Evolutionary conservation across 2,888 invertebrate genomes (phyloP), one percentile per base, ranked within the genome.

Genomic region (Coleophora flavipennella): DNA sequence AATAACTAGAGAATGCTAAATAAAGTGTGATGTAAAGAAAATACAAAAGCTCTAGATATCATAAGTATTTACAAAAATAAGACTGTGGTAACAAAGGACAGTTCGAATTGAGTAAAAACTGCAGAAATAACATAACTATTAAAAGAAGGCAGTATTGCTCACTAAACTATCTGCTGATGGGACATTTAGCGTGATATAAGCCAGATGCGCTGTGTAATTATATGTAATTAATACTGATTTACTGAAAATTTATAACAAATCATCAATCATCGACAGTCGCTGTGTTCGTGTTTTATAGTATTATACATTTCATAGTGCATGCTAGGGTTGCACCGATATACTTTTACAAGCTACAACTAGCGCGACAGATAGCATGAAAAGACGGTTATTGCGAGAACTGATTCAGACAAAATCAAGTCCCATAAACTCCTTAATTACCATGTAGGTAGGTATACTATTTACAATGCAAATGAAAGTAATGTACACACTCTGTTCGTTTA

Each of bases 401-500:
- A 80, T 78, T 75, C 20, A 20, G 20, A 78, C 75, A 76, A 73
- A 70, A 60, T 44, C 51, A 51, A 61, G 55, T 59, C 55, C 55
- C 57, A 49, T 58, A 60, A 60, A 55, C 57, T 51, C 59, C 55
- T 61, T 54, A 55, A 59, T 60, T 62, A 66, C 64, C 62, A 20
- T n/a, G n/a, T n/a, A n/a, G n/a, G n/a, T 62, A 65, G 68, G 66
- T 71, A 76, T 67, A 64, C 66, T 79, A 83, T 83, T 72, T 83
- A 83, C 81, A 83, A 59, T 64, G 81, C 78, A 79, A 79, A 77
- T 67, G 63, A 79, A 66, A 70, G 61, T 67, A 70, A 73, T 67
- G 67, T 73, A 69, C 60, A 67, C 66, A 75, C 66, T 67, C 66
- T 64, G 59, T 59, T 60, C 60, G 59, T 58, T 69, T 29, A 4